Conservation (phyloP, 1,140 invertebrate genomes). For the Macrobrachium rosenbergii region DNA sequence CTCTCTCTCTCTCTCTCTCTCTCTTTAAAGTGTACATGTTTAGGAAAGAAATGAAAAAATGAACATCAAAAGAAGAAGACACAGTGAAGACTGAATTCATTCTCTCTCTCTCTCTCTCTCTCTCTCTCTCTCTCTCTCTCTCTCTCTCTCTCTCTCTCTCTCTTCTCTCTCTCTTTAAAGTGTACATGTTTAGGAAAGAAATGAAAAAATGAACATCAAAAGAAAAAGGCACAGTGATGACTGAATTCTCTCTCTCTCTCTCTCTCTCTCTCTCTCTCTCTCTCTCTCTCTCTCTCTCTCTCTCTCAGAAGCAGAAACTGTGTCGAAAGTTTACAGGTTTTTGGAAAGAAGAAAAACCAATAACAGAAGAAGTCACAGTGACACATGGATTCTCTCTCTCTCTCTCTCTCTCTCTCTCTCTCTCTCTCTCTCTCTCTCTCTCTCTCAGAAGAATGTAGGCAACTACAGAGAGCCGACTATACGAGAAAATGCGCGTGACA, state of each 20-base stretch:
- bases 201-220: background rate
- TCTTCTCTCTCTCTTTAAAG: slow-evolving; percentile 11
- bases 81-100: background rate
- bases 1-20: background rate
- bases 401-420: background rate
- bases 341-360: background rate
- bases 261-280: slow-evolving; percentile 17
- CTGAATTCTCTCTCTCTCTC: background rate
- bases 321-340: background rate
- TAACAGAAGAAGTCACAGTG: too few species aligned
- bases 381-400: background rate
- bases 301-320: background rate
- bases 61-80: background rate
- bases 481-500: too few species aligned
- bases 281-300: slow-evolving; percentile 25
- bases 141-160: slow-evolving; percentile 23
- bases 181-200: background rate
- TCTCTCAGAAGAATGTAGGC: background rate
- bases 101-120: slow-evolving; percentile 23
- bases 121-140: slow-evolving; percentile 32
- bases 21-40: background rate
- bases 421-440: background rate
- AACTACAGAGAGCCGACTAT: too few species aligned
- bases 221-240: background rate
- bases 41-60: background rate